Evolutionary conservation across 2,797 vertebrate genomes (phyloP), one percentile per base, ranked within the genome.

Genomic region (Pseudochaenichthys georgianus): DNA sequence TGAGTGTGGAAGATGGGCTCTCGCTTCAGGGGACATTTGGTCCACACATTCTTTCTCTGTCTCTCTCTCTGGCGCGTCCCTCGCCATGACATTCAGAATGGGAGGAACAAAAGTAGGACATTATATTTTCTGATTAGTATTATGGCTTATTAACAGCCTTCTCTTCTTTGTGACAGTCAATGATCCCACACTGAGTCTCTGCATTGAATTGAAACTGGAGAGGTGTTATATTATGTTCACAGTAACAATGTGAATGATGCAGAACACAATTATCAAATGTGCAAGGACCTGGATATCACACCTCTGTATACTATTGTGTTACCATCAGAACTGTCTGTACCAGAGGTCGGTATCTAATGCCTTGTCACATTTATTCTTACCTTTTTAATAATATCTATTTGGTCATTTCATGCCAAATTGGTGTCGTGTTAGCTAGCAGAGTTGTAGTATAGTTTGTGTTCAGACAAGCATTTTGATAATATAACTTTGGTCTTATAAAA

Each of bases 1-100:
- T 73, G 86, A 83, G 77, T 81, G 82, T 64, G 66, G 68, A 84
- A 78, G 82, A 87, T 60, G 76, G 69, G 58, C 71, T 80, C 80
- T 82, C 6, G 70, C 88, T 84, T 73, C 66, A 45, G 75, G 78
- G 78, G 52, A 62, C 64, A 73, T 64, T 65, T 68, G 50, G 55
- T 68, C 69, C 81, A 80, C 63, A 73, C 46, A 55, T 66, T 77
- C n/a, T 67, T 74, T 68, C 13, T 64, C 52, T 77, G 28, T 80
- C 81, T 81, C 51, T 78, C 51, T 41, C 47, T 64, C 70, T n/a
- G 45, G 52, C 71, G 55, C 59, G 19, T 76, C 64, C 47, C 57
- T 73, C 10, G 9, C 46, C 71, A 45, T 52, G 48, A 71, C 28
- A 55, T 65, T 82, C n/a, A 23, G 43, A 34, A 9, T 61, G 42